Percentiles rank a stretch among this genome's conserved stretches.
Conservation (phyloP, 35 echinoderm and acorn worm genomes). For the Stichopus chloronotus region DNA sequence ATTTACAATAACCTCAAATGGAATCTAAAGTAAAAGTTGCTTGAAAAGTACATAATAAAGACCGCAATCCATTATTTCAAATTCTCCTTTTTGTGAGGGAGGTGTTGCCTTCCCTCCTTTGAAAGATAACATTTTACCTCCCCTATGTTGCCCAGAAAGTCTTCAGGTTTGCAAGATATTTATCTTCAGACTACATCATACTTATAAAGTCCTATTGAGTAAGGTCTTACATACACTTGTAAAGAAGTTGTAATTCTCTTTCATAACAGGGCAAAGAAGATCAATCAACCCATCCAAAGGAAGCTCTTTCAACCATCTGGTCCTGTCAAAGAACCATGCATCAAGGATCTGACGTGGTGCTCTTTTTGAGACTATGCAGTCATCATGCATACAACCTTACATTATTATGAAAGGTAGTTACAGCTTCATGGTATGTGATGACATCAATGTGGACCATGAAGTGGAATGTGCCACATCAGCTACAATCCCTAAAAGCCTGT, state of each 20-base stretch:
- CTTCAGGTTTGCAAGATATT: too few species aligned
- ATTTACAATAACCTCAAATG: background rate
- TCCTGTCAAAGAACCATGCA: background rate
- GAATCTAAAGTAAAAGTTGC: background rate
- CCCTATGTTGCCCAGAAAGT: too few species aligned
- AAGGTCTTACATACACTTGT: too few species aligned
- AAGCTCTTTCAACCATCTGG: background rate
- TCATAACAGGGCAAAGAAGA: background rate
- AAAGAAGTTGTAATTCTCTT: too few species aligned
- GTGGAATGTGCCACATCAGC: background rate
- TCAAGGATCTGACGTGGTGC: background rate
- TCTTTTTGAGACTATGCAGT: background rate
- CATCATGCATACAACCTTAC: conserved; percentile 25
- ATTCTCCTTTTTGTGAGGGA: background rate
- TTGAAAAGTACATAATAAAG: background rate
- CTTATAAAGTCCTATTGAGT: too few species aligned
- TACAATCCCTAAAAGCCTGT: background rate
- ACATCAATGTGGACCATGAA: background rate
- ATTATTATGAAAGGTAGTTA: background rate
- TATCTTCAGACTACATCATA: too few species aligned
- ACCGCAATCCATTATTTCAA: background rate
- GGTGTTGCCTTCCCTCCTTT: background rate
- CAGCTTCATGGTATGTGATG: conserved; percentile 4
- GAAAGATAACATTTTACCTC: background rate
- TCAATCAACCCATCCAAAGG: background rate